Conservation (phyloP, 2,888 invertebrate genomes). For the Ptilodon capucinus region DNA sequence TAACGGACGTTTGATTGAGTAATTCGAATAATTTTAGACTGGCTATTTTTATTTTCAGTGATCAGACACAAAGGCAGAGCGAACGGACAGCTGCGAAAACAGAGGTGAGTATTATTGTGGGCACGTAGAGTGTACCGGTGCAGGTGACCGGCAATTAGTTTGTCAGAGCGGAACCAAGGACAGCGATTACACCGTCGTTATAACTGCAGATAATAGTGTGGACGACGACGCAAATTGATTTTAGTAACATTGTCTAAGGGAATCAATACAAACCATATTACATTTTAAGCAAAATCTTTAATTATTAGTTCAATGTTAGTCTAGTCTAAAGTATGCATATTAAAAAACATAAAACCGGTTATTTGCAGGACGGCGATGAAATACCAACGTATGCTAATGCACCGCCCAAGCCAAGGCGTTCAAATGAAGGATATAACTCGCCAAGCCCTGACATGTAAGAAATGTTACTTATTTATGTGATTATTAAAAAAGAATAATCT, state of each 20-base stretch:
- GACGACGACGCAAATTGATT: constrained; percentile 44
- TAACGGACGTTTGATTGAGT: background rate
- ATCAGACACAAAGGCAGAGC: constrained; percentile 60
- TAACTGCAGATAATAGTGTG: constrained; percentile 61
- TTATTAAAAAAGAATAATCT: background rate
- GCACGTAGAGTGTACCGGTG: constrained; percentile 55
- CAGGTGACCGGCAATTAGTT: constrained; percentile 68
- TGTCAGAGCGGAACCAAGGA: constrained; percentile 75
- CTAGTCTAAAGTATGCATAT: background rate
- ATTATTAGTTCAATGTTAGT: constrained; percentile 6
- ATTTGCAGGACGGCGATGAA: constrained; percentile 64
- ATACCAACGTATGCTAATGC: constrained; percentile 92
- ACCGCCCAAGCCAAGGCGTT: constrained; percentile 92
- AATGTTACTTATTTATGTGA: background rate
- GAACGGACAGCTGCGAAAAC: constrained; percentile 69
- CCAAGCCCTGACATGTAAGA: constrained; percentile 87
- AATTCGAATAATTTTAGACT: background rate
- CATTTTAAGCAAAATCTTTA: no score
- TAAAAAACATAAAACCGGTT: background rate
- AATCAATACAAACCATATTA: no score
- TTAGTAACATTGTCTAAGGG: constrained; percentile 21
- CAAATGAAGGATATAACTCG: constrained; percentile 89
- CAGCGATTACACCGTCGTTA: constrained; percentile 60
- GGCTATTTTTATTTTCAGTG: constrained; percentile 60
- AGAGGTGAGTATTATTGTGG: constrained; percentile 70